Evolutionary conservation across 2,888 invertebrate species (phyloP).

Genomic region (Drosophila mercatorum): DNA sequence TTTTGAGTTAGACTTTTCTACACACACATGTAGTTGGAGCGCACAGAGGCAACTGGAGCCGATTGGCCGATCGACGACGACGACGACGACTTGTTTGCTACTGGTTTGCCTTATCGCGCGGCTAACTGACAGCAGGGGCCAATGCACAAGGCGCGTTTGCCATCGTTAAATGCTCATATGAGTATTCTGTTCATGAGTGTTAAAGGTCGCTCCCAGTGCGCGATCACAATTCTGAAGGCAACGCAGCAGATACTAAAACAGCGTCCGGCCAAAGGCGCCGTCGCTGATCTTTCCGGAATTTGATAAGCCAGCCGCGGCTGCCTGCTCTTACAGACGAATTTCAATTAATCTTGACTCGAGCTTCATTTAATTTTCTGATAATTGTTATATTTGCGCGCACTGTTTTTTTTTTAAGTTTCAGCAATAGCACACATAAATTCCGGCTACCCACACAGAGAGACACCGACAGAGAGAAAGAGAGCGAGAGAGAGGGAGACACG

Average conservation of each 20-base stretch:
- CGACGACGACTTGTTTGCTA: conserved; percentile 47
- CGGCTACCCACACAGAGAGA: conserved; percentile 26
- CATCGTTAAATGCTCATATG: conserved; percentile 47
- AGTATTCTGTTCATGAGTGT: conserved; percentile 26
- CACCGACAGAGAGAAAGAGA: not conserved
- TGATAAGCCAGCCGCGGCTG: conserved; percentile 34
- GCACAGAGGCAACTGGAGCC: conserved; percentile 9
- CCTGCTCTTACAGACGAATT: not conserved
- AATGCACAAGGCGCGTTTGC: conserved; percentile 54
- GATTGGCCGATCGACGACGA: conserved; percentile 21
- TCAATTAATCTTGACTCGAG: not conserved
- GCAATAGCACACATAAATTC: conserved; percentile 43
- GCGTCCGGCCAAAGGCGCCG: conserved; percentile 10
- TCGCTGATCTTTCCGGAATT: conserved; percentile 1
- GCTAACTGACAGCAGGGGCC: conserved; percentile 58
- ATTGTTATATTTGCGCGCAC: conserved; percentile 42
- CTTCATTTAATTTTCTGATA: conserved; percentile 6
- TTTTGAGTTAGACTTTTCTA: conserved; percentile 13
- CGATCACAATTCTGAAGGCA: conserved; percentile 46
- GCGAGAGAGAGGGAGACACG: not conserved
- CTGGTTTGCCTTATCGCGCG: conserved; percentile 77
- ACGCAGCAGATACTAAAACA: conserved; percentile 11
- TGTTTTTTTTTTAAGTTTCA: conserved; percentile 27
- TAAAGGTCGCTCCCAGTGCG: conserved; percentile 56
- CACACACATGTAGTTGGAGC: conserved; percentile 10